Base-by-base conservation (phyloP, 92 coral and sea anemone species). In the Bergia sp. region DNA sequence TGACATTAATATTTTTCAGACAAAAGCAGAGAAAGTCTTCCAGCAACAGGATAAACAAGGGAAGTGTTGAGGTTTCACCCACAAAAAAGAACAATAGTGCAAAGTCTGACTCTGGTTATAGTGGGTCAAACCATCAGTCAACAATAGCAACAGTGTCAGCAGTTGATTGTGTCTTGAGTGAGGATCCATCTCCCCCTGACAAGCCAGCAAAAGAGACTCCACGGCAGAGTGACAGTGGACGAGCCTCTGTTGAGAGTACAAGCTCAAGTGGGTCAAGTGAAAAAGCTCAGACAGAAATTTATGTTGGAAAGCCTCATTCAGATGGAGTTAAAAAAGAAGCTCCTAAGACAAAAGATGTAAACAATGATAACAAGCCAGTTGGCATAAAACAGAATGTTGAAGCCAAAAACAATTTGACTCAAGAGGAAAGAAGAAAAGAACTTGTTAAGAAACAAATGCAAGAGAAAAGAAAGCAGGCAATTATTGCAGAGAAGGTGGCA, bases 131-230 rank as follows among this genome's bases (percentile, higher is more conserved):
- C 73, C 88, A 94, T 16, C 93, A 92, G 86, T 88, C 92, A 21
- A 89, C 95, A 13, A 89, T 95, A 65, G 96, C 98, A 15, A 95
- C 98, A 69, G 92, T 92, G 3, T 95, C 98, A 55, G 98, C 92
- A 10, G 96, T 95, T 29, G 93, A 95, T 38, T 95, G 98, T 87
- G 86, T 95, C n/a, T 6, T 95, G 74, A 93, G 89, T 15, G 96
- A 85, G 7, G 90, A 76, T 42, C 87, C 58, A 37, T 11, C 58
- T 3, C 9, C 77, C 12, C 50, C 10, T 40, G 73, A 42, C 12
- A 88, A 81, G 39, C 87, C 81, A 4, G 43, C 76, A 5, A 87
- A 91, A 82, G 82, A 90, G 73, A 53, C 91, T 3, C 77, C 90
- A 41, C 85, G 76, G 40, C 88, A 90, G 37, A 85, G 74, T 85